Base-by-base conservation (phyloP, 92 coral and sea anemone genomes). In the Desmophyllum pertusum region DNA sequence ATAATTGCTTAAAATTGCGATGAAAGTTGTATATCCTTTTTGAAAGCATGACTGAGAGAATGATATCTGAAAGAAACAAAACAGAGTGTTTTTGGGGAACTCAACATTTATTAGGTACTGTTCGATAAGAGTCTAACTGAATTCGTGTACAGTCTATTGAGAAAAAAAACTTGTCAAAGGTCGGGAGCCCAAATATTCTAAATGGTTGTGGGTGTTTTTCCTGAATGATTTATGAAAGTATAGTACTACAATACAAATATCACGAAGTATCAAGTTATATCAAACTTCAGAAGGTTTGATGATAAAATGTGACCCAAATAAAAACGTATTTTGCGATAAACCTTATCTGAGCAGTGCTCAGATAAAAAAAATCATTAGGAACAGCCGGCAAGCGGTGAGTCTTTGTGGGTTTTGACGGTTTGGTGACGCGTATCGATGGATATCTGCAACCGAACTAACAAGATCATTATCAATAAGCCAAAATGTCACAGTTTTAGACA, bases 401-500 rank as follows among this genome's bases (percentile, higher is more conserved):
- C 59, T 27, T 7, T 31, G 79, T 15, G 64, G 42, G 25, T 6
- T 45, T 45, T 35, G n/a, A 8, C n/a, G n/a, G n/a, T n/a, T n/a
- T n/a, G n/a, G n/a, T 75, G 79, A 50, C 64, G 36, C 40, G 18
- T 50, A 57, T 52, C 7, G 31, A 51, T 25, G 19, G 31, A 33
- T 42, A 45, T 73, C 42, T 33, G 40, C 41, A 66, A 13, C 57
- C 36, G 55, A 42, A 31, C 21, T 3, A 13, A 39, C 36, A 55
- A 76, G 48, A 76, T 53, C 37, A 19, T 45, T 27, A 55, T 55
- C 70, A 23, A 19, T 45, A 43, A 14, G 3, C 15, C 50, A 3
- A 55, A 23, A 55, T 74, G 69, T 9, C 81, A 57, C 30, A 6
- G 23, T 75, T 75, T n/a, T 74, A 39, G 78, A 73, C 76, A 35